A percentile compares a stretch with the other conserved stretches of the same genome.
These are phyloP conservation scores for Hyperopisus bebe DNA, from an alignment of 2,113 vertebrate species.

Conservation along the genomic window DNA sequence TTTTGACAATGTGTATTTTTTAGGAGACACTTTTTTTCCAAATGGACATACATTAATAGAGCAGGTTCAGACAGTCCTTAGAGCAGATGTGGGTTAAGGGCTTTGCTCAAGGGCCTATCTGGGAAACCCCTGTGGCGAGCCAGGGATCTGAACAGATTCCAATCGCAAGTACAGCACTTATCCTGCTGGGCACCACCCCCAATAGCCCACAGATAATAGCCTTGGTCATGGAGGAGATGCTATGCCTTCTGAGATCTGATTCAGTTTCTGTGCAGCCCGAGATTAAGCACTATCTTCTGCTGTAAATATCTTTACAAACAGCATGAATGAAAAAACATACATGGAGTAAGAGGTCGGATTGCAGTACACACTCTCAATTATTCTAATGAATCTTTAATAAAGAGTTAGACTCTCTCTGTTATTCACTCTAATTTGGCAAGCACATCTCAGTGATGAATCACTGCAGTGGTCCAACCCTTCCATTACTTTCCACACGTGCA, in stretches of 20 bases:
- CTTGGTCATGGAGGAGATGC: background rate
- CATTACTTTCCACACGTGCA: background rate
- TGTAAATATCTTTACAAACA: background rate
- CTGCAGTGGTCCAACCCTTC: background rate
- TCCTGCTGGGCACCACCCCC: background rate
- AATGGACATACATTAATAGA: background rate
- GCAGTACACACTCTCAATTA: background rate
- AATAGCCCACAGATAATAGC: background rate
- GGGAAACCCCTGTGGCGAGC: background rate
- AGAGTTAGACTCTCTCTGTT: background rate
- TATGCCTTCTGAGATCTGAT: background rate
- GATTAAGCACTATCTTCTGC: background rate
- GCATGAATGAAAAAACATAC: background rate
- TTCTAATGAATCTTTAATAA: background rate
- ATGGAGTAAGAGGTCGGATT: background rate
- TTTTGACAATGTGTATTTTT: background rate
- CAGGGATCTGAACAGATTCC: background rate
- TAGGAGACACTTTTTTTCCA: background rate
- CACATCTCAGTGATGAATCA: background rate
- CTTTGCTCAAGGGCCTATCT: background rate
- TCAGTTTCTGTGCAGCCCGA: background rate
- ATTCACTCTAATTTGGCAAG: background rate
- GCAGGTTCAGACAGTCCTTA: background rate
- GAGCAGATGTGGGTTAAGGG: background rate
- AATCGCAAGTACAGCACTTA: background rate